phyloP scores from a whole-genome alignment of 2,113 vertebrate genomes.

The Malurus melanocephalus region DNA sequence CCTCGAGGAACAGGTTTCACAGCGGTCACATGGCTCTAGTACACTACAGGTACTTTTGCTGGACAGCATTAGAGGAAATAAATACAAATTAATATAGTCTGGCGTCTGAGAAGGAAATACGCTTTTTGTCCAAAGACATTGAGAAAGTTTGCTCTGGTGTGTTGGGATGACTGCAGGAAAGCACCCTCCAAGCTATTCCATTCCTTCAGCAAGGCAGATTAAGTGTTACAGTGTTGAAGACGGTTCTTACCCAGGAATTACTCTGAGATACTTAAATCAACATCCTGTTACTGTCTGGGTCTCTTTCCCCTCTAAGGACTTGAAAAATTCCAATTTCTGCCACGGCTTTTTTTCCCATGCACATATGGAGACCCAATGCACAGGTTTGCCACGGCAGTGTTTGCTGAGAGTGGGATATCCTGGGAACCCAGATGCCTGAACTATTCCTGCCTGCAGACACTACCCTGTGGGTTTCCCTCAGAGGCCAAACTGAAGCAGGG shows the following conservation, averaged over 20 bases:
- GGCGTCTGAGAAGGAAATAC: too few relatives aligned
- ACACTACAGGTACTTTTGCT: neutral
- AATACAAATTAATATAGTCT: neutral
- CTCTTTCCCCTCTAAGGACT: neutral
- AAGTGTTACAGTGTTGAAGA: accelerated
- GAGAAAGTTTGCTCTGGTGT: too few relatives aligned
- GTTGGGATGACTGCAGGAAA: neutral
- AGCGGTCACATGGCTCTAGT: neutral
- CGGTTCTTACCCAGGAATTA: neutral
- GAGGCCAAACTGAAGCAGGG: neutral
- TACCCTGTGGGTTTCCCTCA: neutral
- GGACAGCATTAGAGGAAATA: neutral
- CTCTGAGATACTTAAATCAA: neutral
- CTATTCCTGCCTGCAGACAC: neutral
- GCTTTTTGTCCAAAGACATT: neutral
- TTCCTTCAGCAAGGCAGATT: neutral
- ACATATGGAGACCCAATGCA: neutral
- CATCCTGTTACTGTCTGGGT: neutral
- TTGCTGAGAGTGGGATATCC: neutral
- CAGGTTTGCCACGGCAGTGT: neutral
- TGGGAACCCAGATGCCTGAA: neutral
- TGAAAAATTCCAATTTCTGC: neutral
- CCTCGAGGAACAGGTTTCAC: neutral
- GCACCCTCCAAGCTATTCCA: accelerated
- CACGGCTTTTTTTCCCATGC: too few relatives aligned